Percentiles rank a stretch among this genome's conserved stretches.
Evolutionary conservation across 2,113 vertebrate genomes (phyloP).

Genomic region (Malurus cyaneus): DNA sequence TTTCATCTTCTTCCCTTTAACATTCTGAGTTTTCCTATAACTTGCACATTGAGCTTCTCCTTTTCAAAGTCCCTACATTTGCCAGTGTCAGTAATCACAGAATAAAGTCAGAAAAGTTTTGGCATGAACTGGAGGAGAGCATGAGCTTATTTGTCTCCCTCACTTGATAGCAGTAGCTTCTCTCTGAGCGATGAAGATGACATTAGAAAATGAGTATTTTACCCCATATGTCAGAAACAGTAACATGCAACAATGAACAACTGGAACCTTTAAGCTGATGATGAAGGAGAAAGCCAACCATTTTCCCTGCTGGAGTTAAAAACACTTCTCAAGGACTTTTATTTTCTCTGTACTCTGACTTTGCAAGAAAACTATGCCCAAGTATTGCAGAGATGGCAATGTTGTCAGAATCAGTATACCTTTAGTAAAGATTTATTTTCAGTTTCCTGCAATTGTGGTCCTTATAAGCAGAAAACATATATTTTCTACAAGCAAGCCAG

Average conservation of each 20-base stretch:
- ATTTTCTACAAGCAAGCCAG: neutral
- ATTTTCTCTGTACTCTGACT: neutral
- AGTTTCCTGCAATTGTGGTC: neutral
- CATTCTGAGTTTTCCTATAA: neutral
- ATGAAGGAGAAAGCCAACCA: neutral
- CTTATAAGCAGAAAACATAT: neutral
- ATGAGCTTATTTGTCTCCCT: neutral
- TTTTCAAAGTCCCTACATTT: neutral
- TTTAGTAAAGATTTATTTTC: neutral
- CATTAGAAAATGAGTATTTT: neutral
- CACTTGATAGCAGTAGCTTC: neutral
- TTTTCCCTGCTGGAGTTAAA: neutral
- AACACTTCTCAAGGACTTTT: neutral
- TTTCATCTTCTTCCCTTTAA: neutral
- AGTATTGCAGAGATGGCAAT: neutral
- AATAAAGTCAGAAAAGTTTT: neutral
- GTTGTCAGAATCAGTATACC: neutral
- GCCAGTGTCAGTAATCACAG: neutral
- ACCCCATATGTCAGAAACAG: neutral
- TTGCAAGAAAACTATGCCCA: neutral
- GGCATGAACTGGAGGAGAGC: neutral
- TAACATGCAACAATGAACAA: neutral
- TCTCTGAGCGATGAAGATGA: neutral
- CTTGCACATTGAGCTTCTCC: neutral
- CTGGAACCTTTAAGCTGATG: neutral